These are phyloP conservation scores for Pipistrellus pipistrellus DNA, from an alignment of 2,797 vertebrate genomes.

Conservation along the genomic window DNA sequence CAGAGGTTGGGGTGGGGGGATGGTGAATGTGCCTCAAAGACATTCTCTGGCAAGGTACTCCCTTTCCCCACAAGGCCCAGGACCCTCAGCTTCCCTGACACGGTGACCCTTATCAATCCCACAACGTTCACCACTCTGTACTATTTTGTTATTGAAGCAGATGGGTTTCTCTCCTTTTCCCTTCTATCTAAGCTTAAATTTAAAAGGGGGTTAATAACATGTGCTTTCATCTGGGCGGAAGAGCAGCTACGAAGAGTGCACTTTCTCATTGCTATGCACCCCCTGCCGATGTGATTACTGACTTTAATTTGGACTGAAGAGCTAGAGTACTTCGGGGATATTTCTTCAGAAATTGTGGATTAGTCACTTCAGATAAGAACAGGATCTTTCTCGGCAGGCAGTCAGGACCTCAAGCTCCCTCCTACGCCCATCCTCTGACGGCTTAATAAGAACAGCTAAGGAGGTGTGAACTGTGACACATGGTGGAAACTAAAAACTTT, in stretches of 20 bases:
- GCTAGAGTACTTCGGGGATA: neutral
- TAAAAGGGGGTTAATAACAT: neutral
- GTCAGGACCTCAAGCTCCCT: neutral
- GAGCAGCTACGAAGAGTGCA: neutral
- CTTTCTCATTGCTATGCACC: neutral
- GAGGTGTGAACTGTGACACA: neutral
- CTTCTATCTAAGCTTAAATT: neutral
- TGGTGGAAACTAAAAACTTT: neutral
- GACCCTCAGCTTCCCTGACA: neutral
- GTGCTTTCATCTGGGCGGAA: neutral
- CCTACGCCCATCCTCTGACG: neutral
- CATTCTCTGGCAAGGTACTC: neutral
- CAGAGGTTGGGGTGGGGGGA: neutral
- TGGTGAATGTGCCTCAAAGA: neutral
- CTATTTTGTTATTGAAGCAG: neutral
- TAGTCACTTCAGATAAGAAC: neutral
- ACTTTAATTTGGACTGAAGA: slow-evolving; percentile 50
- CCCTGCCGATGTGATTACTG: neutral
- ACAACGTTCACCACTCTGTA: neutral
- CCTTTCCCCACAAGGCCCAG: neutral
- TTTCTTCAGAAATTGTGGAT: slow-evolving; percentile 17
- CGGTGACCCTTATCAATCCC: neutral
- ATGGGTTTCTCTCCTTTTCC: neutral
- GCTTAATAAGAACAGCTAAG: neutral
- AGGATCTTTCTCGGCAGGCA: neutral